phyloP scores from a whole-genome alignment of 2,797 vertebrate species.

The Amazona finschi region DNA sequence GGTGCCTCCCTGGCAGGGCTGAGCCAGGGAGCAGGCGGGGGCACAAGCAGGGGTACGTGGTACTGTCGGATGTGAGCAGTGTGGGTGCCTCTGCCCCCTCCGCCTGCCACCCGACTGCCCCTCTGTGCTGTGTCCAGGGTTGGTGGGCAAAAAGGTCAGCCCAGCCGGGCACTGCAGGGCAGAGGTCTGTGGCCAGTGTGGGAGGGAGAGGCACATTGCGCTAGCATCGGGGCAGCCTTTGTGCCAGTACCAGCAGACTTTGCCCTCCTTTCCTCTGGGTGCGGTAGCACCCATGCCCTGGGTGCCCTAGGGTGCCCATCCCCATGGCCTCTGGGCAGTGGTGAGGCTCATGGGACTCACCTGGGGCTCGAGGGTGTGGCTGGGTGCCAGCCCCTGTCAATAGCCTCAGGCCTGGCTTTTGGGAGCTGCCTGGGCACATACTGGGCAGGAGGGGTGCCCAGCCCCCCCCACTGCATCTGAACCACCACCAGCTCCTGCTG shows the following conservation, averaged over 20 bases:
- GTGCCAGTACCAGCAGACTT: background rate
- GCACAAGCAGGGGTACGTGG: background rate
- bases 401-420: background rate
- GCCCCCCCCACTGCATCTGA: background rate
- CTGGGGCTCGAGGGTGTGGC: background rate
- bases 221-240: background rate
- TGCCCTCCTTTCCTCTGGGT: constrained; percentile 10
- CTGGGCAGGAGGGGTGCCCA: background rate
- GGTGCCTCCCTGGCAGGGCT: background rate
- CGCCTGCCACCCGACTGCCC: accelerated
- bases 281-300: background rate
- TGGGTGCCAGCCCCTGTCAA: background rate
- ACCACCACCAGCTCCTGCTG: background rate
- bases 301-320: background rate
- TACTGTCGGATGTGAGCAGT: accelerated
- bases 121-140: background rate
- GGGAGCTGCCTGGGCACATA: background rate
- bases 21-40: background rate
- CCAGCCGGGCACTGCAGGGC: accelerated
- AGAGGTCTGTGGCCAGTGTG: background rate
- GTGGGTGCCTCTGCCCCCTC: background rate
- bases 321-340: background rate
- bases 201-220: background rate
- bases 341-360: accelerated
- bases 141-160: background rate